These are phyloP conservation scores for Corythoichthys intestinalis DNA, from an alignment of 2,113 vertebrate genomes.

Conservation along the genomic window DNA sequence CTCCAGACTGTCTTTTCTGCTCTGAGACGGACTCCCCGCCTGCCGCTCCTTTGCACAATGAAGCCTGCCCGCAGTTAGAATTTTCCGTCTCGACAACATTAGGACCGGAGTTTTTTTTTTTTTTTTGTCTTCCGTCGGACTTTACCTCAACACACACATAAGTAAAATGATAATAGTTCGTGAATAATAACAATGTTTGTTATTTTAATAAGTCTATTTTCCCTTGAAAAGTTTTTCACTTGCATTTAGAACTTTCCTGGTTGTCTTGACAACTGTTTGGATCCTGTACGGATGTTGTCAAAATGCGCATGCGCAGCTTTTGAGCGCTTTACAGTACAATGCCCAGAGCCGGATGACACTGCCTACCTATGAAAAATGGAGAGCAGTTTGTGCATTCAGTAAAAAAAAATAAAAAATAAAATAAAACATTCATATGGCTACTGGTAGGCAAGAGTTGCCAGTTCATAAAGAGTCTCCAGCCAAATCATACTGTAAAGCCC, in stretches of 20 bases:
- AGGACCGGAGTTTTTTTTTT: too few species aligned
- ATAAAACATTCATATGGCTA: too few species aligned
- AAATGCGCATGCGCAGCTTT: not conserved
- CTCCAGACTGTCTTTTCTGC: not conserved
- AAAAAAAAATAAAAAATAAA: too few species aligned
- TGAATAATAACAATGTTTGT: not conserved
- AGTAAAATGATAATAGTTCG: not conserved
- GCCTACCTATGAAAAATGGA: too few species aligned
- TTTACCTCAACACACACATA: too few species aligned
- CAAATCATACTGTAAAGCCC: too few species aligned
- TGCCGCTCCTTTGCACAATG: not conserved
- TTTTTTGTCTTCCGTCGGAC: too few species aligned
- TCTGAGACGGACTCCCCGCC: not conserved
- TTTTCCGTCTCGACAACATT: not conserved
- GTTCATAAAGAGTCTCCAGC: too few species aligned
- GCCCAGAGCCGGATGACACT: too few species aligned
- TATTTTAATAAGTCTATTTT: not conserved
- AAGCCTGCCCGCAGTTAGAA: not conserved
- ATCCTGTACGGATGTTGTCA: not conserved
- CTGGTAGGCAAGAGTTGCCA: too few species aligned
- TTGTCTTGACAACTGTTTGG: constrained; percentile 1
- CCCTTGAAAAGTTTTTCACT: not conserved
- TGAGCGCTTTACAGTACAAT: not conserved
- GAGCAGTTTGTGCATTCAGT: too few species aligned
- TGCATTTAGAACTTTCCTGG: not conserved